These are phyloP conservation scores for Acrossocheilus fasciatus DNA, from an alignment of 2,797 vertebrate species.

Conservation along the genomic window DNA sequence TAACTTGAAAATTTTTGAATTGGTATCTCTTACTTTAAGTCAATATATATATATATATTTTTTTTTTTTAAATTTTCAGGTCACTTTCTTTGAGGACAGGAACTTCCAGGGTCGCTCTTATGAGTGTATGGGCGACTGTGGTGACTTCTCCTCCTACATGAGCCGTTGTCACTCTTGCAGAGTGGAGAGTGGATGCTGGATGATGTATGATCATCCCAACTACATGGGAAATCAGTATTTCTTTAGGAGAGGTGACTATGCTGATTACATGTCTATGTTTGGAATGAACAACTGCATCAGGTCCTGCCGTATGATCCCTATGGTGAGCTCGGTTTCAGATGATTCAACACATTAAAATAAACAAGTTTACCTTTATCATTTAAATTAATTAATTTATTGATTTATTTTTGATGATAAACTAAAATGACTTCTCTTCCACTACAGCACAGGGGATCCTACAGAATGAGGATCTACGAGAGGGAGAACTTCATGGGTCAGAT, in stretches of 20 bases:
- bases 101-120: too few species aligned
- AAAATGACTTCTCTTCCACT: background rate
- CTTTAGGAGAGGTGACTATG: constrained; percentile 56
- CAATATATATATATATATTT: too few species aligned
- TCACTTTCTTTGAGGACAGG: constrained; percentile 5
- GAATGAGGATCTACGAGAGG: constrained; percentile 58
- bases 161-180: constrained; percentile 71
- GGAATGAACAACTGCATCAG: constrained; percentile 50
- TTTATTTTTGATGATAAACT: too few species aligned
- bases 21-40: background rate
- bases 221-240: constrained; percentile 60
- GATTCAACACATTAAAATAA: too few species aligned
- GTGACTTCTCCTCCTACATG: constrained; percentile 51
- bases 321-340: constrained; percentile 8
- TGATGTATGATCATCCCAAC: constrained; percentile 60
- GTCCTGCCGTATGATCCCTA: constrained; percentile 53
- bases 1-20: background rate
- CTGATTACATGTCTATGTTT: constrained; percentile 59
- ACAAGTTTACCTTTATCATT: too few species aligned
- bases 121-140: background rate
- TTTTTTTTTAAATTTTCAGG: background rate
- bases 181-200: constrained; percentile 68
- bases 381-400: too few species aligned
- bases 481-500: constrained; percentile 26
- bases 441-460: constrained; percentile 65